These are phyloP conservation scores for Andricus quercusramuli DNA, from an alignment of 2,888 invertebrate species.

Conservation along the genomic window DNA sequence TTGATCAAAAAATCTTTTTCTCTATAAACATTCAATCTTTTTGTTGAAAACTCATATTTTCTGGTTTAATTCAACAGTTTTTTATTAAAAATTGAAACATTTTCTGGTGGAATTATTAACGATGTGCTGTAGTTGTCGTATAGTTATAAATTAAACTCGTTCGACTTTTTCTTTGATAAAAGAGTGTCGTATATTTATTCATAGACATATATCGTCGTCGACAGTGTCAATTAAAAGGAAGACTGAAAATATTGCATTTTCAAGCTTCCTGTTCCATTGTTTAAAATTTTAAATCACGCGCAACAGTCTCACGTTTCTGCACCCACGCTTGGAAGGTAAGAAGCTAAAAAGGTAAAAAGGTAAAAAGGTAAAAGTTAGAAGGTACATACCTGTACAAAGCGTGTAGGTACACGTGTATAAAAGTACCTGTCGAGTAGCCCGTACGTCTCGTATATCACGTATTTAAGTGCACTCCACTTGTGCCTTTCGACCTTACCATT, in stretches of 20 bases:
- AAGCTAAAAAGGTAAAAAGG: no score
- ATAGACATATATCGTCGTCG: not conserved
- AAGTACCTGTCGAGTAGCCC: not conserved
- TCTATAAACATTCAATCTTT: no score
- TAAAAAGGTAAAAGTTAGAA: not conserved
- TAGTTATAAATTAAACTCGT: no score
- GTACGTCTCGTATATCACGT: conserved; percentile 47
- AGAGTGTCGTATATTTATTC: no score
- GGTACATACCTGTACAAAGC: not conserved
- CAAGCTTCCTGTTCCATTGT: not conserved
- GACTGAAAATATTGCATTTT: no score
- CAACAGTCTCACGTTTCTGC: not conserved
- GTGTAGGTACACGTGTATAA: not conserved
- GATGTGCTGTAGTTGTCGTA: no score
- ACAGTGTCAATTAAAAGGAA: not conserved
- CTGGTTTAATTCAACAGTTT: no score
- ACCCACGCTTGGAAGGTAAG: not conserved
- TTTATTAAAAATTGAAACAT: no score
- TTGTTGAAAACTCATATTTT: no score
- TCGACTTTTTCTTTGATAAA: no score
- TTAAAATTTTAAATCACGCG: not conserved
- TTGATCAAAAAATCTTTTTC: no score
- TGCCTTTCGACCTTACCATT: conserved; percentile 42
- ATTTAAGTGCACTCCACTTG: conserved; percentile 49
- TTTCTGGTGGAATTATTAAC: no score